Conservation (phyloP, 2,797 vertebrate species). For the Mus spretus region DNA sequence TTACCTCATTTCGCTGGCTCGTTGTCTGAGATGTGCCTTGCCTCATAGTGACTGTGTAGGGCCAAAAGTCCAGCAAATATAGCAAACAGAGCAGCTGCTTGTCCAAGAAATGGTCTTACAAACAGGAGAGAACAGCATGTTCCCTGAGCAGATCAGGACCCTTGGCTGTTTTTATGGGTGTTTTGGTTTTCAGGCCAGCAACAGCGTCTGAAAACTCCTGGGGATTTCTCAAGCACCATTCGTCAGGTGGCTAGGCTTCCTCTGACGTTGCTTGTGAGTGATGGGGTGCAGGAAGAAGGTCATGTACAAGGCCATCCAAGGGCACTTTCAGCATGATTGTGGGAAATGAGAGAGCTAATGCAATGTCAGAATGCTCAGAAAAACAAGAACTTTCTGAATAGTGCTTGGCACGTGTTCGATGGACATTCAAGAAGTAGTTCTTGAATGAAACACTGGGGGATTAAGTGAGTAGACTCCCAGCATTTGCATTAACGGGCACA, state of each 20-base stretch:
- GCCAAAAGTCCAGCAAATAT: conserved; percentile 88
- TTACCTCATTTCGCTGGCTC: conserved; percentile 88
- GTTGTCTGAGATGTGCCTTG: conserved; percentile 85
- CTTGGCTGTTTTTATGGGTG: conserved; percentile 78
- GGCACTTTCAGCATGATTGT: conserved; percentile 43
- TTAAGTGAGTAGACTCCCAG: conserved; percentile 31
- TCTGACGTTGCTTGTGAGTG: conserved; percentile 75
- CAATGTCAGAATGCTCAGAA: conserved; percentile 47
- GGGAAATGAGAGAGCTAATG: conserved; percentile 51
- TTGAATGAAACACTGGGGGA: conserved; percentile 3
- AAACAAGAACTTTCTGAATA: conserved; percentile 46
- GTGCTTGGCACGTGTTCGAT: not conserved
- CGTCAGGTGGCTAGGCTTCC: conserved; percentile 77
- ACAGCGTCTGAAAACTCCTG: conserved; percentile 88
- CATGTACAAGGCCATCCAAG: conserved; percentile 48
- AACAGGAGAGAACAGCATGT: conserved; percentile 88
- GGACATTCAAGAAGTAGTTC: conserved; percentile 19
- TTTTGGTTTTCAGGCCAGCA: conserved; percentile 87
- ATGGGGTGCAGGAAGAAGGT: conserved; percentile 66
- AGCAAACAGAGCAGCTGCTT: conserved; percentile 87
- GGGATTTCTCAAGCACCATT: conserved; percentile 86
- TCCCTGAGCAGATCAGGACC: conserved; percentile 86
- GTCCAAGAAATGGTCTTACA: conserved; percentile 87
- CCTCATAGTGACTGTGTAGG: conserved; percentile 87
- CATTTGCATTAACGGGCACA: not conserved